These are phyloP conservation scores for Leptinotarsa rubiginosa DNA, from an alignment of 2,888 invertebrate species.

Conservation along the genomic window DNA sequence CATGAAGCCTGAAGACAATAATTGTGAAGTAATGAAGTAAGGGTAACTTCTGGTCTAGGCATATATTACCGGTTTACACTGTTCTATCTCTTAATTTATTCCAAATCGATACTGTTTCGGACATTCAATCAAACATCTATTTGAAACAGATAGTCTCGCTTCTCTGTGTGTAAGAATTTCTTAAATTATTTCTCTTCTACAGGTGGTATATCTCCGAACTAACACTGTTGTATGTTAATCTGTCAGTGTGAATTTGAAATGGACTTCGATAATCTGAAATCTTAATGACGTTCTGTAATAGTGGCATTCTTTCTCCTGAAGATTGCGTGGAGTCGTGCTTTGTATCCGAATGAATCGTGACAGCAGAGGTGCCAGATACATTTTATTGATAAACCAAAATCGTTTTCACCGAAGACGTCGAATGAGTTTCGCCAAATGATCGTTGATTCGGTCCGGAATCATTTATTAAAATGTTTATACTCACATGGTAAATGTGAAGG, in stretches of 20 bases:
- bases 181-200: background rate
- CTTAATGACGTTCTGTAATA: slow-evolving; percentile 48
- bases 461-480: slow-evolving; percentile 7
- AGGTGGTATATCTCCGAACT: background rate
- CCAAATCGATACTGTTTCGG: background rate
- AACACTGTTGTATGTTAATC: slow-evolving; percentile 26
- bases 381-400: slow-evolving; percentile 44
- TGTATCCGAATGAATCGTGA: slow-evolving; percentile 50
- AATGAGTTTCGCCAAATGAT: slow-evolving; percentile 26
- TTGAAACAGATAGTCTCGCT: background rate
- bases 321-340: slow-evolving; percentile 47
- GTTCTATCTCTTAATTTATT: background rate
- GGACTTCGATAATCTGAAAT: slow-evolving; percentile 41
- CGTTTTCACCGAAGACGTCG: slow-evolving; percentile 31
- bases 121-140: background rate
- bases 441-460: slow-evolving; percentile 23
- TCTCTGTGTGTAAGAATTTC: background rate
- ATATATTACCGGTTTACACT: too few species aligned
- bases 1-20: too few species aligned
- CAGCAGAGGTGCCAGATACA: slow-evolving; percentile 49
- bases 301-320: slow-evolving; percentile 46
- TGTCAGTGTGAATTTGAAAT: slow-evolving; percentile 32
- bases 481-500: background rate
- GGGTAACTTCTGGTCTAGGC: too few species aligned
- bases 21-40: too few species aligned